Base-by-base conservation (phyloP, 2,797 vertebrate genomes). In the Varecia variegata region DNA sequence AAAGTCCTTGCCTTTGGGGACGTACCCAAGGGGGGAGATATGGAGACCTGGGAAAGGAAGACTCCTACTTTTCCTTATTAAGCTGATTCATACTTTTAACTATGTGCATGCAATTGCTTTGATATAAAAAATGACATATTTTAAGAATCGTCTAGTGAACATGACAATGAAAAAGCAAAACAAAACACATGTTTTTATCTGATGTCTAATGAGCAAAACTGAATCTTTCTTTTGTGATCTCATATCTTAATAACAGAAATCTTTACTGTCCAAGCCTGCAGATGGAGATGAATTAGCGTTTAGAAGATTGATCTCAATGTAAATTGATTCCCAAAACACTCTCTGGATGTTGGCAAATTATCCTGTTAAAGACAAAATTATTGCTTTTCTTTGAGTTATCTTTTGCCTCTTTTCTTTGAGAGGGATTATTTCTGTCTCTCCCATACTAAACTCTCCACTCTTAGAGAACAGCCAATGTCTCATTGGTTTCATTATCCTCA, bases 231-330 rank as follows among this genome's bases (percentile, higher is more conserved):
- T 84, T 87, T 52, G 35, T 70, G 47, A 93, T 30, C 17, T 12
- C 54, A 5, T 76, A 54, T 79, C 58, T 90, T 87, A 91, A 74
- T 85, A 82, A 80, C 65, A 95, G 85, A 94, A 82, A 82, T 73
- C 81, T 50, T 85, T 32, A 62, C 25, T 40, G 8, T 54, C 52
- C 32, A 74, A 82, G 27, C 3, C 74, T 83, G 40, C 13, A 85
- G 20, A 45, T 43, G 20, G 45, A 95, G 73, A 90, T 4, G 38
- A 85, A 67, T 79, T 71, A 50, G n/a, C 54, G 2, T 88, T 58
- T 50, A 68, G 43, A 92, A 87, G 40, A 47, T 6, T 43, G 38
- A 17, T 45, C 38, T 71, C 60, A 27, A 21, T 68, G n/a, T 85
- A 86, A 92, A 82, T 23, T 45, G 52, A 21, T 73, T 52, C 38